Evolutionary conservation across 2,797 vertebrate genomes (phyloP).

Genomic region (Onychomys leucogaster): DNA sequence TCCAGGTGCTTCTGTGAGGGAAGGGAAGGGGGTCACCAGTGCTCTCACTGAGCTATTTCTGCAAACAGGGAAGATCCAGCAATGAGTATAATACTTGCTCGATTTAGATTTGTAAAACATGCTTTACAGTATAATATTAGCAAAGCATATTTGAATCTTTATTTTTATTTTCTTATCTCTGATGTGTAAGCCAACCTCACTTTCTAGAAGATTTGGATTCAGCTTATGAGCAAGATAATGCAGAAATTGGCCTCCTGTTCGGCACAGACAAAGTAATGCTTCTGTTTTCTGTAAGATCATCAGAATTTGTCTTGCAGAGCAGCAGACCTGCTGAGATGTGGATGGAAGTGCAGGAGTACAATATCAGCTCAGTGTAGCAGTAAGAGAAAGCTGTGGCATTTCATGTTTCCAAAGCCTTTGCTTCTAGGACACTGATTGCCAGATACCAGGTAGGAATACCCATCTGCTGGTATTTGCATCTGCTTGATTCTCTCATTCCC

Average conservation of each 20-base stretch:
- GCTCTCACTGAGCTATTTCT: not conserved
- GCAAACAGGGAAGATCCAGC: not conserved
- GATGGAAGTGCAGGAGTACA: conserved; percentile 42
- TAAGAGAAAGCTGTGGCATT: conserved; percentile 60
- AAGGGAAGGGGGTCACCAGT: not conserved
- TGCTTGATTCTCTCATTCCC: conserved; percentile 31
- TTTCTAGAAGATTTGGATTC: not conserved
- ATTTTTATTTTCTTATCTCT: not conserved
- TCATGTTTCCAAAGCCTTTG: conserved; percentile 66
- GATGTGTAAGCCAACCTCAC: conserved; percentile 15
- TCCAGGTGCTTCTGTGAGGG: not conserved
- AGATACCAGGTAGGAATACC: conserved; percentile 64
- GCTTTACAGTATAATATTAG: not conserved
- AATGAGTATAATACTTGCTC: not conserved
- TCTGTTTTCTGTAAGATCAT: conserved; percentile 66
- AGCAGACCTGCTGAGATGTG: conserved; percentile 62
- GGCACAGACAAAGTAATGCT: conserved; percentile 7
- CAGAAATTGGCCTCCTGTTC: conserved; percentile 34
- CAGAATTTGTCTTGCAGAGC: conserved; percentile 48
- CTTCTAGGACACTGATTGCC: conserved; percentile 70
- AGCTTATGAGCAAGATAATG: not conserved
- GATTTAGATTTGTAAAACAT: not conserved
- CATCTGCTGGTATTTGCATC: conserved; percentile 65
- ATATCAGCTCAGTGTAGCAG: conserved; percentile 35
- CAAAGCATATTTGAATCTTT: not conserved